Evolutionary conservation across 2,797 vertebrate genomes (phyloP).

Genomic region (Synanceia verrucosa): DNA sequence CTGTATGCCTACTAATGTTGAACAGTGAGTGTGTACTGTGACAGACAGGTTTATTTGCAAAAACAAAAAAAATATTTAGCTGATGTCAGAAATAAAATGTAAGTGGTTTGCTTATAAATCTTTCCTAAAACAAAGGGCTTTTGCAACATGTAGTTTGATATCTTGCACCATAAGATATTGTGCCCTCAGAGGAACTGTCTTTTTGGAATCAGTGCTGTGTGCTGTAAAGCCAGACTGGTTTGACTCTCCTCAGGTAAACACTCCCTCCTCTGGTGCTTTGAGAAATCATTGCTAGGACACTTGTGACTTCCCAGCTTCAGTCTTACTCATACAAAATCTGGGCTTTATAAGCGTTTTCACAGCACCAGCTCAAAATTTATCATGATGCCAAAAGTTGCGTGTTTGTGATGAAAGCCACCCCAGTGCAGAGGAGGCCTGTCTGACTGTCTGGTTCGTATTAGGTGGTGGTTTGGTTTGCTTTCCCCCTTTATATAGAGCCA

Average conservation of each 20-base stretch:
- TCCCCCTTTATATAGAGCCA: conserved; percentile 12
- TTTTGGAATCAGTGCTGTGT: not conserved
- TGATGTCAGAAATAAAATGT: not conserved
- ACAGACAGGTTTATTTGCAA: not conserved
- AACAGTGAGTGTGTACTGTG: not conserved
- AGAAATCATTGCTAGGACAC: conserved; percentile 11
- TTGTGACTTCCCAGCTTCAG: not conserved
- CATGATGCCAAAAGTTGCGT: conserved; percentile 54
- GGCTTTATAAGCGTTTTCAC: conserved; percentile 70
- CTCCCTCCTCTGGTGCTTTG: not conserved
- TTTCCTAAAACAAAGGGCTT: not conserved
- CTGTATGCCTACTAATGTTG: not conserved
- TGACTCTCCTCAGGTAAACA: not conserved
- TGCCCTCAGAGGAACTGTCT: not conserved
- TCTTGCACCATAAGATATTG: not conserved
- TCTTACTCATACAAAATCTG: conserved; percentile 23
- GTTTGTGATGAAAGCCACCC: conserved; percentile 55
- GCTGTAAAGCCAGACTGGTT: not conserved
- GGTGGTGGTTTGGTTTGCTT: conserved; percentile 55
- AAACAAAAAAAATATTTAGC: not conserved
- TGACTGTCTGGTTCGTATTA: conserved; percentile 59
- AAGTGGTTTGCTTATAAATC: not conserved
- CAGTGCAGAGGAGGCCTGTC: conserved; percentile 39
- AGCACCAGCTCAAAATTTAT: conserved; percentile 64
- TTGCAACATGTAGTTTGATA: not conserved